Conservation (phyloP, 2,888 invertebrate genomes). For the Epirrhoe tristata region DNA sequence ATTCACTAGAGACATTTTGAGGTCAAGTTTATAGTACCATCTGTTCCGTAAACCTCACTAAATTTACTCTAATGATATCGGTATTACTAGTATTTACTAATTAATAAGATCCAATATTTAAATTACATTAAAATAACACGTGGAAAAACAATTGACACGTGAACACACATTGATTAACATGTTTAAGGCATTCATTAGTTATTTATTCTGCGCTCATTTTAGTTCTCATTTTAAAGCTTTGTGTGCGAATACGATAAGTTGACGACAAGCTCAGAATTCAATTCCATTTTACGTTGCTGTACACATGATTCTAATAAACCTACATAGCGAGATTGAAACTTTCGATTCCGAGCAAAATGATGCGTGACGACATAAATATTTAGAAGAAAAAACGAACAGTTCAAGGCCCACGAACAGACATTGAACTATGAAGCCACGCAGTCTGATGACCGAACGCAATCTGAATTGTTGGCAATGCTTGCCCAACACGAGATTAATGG, state of each 20-base stretch:
- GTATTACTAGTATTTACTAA: constrained; percentile 23
- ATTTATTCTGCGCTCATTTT: constrained; percentile 9
- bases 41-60: constrained; percentile 11
- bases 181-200: constrained; percentile 28
- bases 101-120: constrained; percentile 37
- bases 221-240: background rate
- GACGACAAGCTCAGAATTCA: background rate
- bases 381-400: constrained; percentile 46
- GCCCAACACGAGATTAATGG: constrained; percentile 57
- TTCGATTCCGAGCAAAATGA: constrained; percentile 38
- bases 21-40: constrained; percentile 36
- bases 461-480: constrained; percentile 61
- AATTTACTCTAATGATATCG: constrained; percentile 1
- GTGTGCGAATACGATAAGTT: background rate
- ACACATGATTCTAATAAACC: constrained; percentile 1
- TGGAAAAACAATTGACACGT: constrained; percentile 36
- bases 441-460: constrained; percentile 67
- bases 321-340: constrained; percentile 6
- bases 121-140: constrained; percentile 31
- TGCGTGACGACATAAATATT: constrained; percentile 28
- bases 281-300: background rate
- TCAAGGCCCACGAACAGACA: constrained; percentile 63
- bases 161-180: constrained; percentile 33
- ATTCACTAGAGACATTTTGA: constrained; percentile 28
- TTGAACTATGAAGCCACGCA: constrained; percentile 66